phyloP scores from a whole-genome alignment of 2,888 invertebrate genomes.

The Plutella xylostella region DNA sequence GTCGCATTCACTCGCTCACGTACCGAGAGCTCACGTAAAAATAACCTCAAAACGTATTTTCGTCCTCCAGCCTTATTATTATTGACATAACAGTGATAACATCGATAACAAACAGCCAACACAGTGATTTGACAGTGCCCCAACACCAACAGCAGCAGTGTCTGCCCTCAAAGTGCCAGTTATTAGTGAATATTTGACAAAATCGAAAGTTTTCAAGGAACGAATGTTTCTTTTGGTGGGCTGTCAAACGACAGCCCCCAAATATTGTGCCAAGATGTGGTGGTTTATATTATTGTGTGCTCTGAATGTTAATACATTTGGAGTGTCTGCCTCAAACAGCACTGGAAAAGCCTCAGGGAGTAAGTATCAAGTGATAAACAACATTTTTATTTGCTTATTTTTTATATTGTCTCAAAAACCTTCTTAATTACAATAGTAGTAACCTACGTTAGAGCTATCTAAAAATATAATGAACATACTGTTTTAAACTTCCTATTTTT shows the following conservation, averaged over 20 bases:
- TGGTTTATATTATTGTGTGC: constrained; percentile 63
- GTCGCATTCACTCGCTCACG: constrained; percentile 43
- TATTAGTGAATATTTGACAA: constrained; percentile 43
- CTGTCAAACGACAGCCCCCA: constrained; percentile 67
- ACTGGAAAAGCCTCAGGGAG: constrained; percentile 40
- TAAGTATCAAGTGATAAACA: constrained; percentile 39
- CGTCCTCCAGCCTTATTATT: constrained; percentile 48
- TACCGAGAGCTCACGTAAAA: constrained; percentile 49
- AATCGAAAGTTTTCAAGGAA: constrained; percentile 59
- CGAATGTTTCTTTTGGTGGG: constrained; percentile 63
- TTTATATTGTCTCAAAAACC: neutral
- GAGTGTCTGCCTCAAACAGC: constrained; percentile 44
- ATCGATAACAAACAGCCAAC: constrained; percentile 22
- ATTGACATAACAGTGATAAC: constrained; percentile 10
- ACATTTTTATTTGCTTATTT: constrained; percentile 6
- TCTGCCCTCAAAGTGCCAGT: constrained; percentile 35
- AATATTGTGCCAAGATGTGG: constrained; percentile 65
- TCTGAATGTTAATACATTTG: constrained; percentile 49
- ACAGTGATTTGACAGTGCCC: constrained; percentile 27
- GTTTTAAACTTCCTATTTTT: too few species aligned
- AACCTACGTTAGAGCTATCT: too few species aligned
- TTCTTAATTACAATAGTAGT: too few species aligned
- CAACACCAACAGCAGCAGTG: neutral
- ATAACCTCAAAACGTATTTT: constrained; percentile 60
- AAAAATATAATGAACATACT: too few species aligned